Base-by-base conservation (phyloP, 2,113 vertebrate species). In the Triplophysa dalaica region DNA sequence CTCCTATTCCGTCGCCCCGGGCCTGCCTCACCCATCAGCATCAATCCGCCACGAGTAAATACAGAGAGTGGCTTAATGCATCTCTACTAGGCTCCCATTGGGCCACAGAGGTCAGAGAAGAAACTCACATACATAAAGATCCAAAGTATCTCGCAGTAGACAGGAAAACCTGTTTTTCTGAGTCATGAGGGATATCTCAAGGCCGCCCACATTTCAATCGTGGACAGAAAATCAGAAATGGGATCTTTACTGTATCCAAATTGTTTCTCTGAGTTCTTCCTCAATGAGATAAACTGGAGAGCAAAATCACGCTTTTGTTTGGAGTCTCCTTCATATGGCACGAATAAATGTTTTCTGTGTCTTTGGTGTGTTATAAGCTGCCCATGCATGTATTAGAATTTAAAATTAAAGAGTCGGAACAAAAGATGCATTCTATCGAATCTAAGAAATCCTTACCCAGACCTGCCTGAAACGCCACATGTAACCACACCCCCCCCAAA, bases 61-160 rank as follows among this genome's bases (percentile, higher is more conserved):
- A 88, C 87, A 88, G 86, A 82, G 85, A 86, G 87, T 85, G 89
- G 86, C 89, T 90, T 91, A 89, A 90, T 89, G 89, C 86, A 88
- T 87, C 84, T 88, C 77, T 17, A 70, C 56, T 70, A 16, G 52
- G 22, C 77, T 89, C 87, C 85, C 87, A 61, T 7, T 83, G 86
- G 88, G 87, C 65, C 54, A 81, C 60, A 22, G 21, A 67, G 26
- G 29, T 19, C 29, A 75, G 60, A 62, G 24, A 19, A 76, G 22
- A 38, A 50, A 41, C 8, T 10, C 58, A 13, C 50, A 68, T 68
- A 54, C 58, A 78, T 58, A 75, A 68, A 67, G 1, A 75, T 22
- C 14, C 12, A 68, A 60, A 9, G 62, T 21, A 74, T 78, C 60
- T 73, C 10, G 26, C 19, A 38, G 63, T 67, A 61, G 81, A 74